These are phyloP conservation scores for Nymphalis polychloros DNA, from an alignment of 2,888 invertebrate species.

Conservation along the genomic window DNA sequence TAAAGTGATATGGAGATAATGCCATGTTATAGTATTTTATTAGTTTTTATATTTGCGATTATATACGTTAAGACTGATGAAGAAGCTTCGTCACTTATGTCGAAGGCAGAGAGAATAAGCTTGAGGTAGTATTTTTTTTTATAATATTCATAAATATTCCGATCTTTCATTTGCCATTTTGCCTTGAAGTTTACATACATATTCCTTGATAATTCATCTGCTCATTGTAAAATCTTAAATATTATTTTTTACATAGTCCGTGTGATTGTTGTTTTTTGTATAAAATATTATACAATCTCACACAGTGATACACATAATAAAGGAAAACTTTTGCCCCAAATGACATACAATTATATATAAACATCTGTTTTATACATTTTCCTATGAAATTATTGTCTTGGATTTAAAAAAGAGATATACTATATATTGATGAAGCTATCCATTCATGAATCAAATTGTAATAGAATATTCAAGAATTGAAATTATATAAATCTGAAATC, in stretches of 20 bases:
- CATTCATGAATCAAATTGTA: too few relatives aligned
- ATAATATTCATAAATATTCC: neutral
- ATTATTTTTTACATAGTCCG: neutral
- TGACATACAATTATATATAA: too few relatives aligned
- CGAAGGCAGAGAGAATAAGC: slow-evolving; percentile 83
- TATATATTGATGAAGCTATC: too few relatives aligned
- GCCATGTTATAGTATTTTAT: slow-evolving; percentile 65
- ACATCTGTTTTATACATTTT: too few relatives aligned
- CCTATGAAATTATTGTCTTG: too few relatives aligned
- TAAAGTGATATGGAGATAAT: slow-evolving; percentile 65
- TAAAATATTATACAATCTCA: too few relatives aligned
- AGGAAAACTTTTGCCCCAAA: too few relatives aligned
- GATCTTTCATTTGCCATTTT: neutral
- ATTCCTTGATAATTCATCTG: neutral
- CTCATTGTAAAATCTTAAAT: neutral
- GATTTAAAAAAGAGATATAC: too few relatives aligned
- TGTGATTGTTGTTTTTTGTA: too few relatives aligned
- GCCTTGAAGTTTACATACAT: neutral
- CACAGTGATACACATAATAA: too few relatives aligned
- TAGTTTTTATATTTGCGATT: slow-evolving; percentile 69
- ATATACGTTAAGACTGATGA: slow-evolving; percentile 72
- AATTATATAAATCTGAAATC: too few relatives aligned
- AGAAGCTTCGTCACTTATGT: slow-evolving; percentile 75
- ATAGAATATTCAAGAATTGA: too few relatives aligned
- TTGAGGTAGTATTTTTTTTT: slow-evolving; percentile 79